Conservation (phyloP, 1,140 invertebrate genomes). For the Contarinia nasturtii region DNA sequence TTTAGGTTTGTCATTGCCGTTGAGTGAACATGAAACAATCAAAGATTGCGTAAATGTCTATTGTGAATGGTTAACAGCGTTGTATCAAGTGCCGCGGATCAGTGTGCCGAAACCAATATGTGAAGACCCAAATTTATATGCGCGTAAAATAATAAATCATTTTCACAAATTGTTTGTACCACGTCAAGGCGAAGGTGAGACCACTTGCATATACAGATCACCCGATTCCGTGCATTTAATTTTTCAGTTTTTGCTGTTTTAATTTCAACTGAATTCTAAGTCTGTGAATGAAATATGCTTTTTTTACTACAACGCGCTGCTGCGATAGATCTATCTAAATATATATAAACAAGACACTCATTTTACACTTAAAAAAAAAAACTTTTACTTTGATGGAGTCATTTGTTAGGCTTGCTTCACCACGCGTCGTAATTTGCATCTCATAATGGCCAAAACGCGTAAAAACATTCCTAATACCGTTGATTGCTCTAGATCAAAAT, state of each 20-base stretch:
- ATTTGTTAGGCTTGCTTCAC: too few relatives aligned
- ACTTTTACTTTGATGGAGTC: too few relatives aligned
- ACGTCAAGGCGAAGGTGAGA: constrained; percentile 75
- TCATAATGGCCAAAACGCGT: too few relatives aligned
- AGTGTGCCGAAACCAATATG: constrained; percentile 70
- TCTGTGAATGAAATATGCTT: neutral
- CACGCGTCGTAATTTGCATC: too few relatives aligned
- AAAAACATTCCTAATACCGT: too few relatives aligned
- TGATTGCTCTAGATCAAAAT: too few relatives aligned
- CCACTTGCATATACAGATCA: too few relatives aligned
- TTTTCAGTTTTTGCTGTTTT: neutral
- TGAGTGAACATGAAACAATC: constrained; percentile 82
- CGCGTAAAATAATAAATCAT: constrained; percentile 78
- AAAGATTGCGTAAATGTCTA: constrained; percentile 93
- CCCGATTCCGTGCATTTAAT: neutral
- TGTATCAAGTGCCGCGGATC: constrained; percentile 61
- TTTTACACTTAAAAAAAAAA: too few relatives aligned
- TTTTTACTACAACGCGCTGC: constrained; percentile 1
- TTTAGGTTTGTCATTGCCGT: constrained; percentile 63
- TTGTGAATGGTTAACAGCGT: constrained; percentile 85
- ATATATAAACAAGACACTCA: too few relatives aligned
- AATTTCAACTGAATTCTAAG: neutral
- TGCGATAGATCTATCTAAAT: too few relatives aligned
- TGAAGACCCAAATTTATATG: constrained; percentile 81
- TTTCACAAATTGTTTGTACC: constrained; percentile 91